phyloP scores from a whole-genome alignment of 2,113 vertebrate genomes.

The Hydrochoerus hydrochaeris region DNA sequence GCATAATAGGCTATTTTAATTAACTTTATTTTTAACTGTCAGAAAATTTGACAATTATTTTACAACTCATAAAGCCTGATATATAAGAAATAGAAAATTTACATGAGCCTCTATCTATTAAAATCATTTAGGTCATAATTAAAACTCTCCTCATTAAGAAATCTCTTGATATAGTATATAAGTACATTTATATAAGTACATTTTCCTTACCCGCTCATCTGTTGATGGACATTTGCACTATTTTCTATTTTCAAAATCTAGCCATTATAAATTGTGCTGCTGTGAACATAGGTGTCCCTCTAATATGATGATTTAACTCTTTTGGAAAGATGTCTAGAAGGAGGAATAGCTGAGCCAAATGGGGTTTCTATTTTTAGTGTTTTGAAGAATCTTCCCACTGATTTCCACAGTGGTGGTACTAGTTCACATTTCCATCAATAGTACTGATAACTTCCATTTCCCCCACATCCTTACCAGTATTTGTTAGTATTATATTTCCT shows the following conservation, averaged over 20 bases:
- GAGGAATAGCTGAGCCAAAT: neutral
- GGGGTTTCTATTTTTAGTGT: neutral
- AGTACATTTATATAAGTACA: neutral
- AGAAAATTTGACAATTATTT: neutral
- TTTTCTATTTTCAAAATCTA: neutral
- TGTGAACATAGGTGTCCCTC: neutral
- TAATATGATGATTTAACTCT: neutral
- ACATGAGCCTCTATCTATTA: neutral
- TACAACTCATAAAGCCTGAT: neutral
- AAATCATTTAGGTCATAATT: neutral
- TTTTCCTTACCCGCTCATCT: neutral
- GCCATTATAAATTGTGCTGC: neutral
- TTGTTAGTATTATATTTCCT: neutral
- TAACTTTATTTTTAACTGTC: too few relatives aligned
- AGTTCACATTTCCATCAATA: neutral
- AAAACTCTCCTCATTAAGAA: neutral
- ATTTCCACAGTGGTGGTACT: neutral
- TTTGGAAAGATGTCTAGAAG: neutral
- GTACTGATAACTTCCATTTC: neutral
- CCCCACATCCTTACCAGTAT: neutral
- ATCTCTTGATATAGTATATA: neutral
- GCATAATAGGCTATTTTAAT: neutral
- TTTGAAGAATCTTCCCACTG: neutral
- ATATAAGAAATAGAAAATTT: neutral
- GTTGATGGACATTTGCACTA: neutral